A percentile compares a stretch with the other conserved stretches of the same genome.
phyloP scores from a whole-genome alignment of 2,113 vertebrate genomes.

The human region DNA sequence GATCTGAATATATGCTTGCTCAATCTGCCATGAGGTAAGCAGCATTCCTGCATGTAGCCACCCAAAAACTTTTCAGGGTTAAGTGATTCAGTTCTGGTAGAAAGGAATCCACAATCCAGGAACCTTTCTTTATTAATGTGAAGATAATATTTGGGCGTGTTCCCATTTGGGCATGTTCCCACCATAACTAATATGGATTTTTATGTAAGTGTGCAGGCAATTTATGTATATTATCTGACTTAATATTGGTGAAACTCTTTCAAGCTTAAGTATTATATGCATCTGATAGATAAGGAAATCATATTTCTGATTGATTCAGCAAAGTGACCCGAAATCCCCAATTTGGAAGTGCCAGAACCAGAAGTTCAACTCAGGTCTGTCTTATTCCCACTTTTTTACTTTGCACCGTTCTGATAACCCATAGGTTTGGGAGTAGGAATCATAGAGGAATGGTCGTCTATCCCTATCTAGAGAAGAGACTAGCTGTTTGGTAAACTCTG shows the following conservation, averaged over 20 bases:
- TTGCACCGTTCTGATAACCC: not conserved
- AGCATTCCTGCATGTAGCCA: not conserved
- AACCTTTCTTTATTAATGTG: not conserved
- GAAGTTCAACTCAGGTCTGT: not conserved
- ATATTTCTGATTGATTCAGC: not conserved
- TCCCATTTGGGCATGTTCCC: not conserved
- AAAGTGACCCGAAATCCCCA: not conserved
- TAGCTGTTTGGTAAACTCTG: not conserved
- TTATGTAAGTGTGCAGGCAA: not conserved
- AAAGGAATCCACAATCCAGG: not conserved
- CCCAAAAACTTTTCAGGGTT: not conserved
- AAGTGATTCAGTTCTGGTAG: not conserved
- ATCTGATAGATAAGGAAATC: not conserved
- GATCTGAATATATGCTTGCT: not conserved
- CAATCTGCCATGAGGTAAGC: not conserved
- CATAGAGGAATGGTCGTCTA: not conserved
- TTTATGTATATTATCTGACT: not conserved
- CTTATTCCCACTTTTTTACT: not conserved
- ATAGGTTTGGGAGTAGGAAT: not conserved
- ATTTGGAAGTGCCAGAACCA: not conserved
- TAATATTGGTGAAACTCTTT: not conserved
- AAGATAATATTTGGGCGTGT: not conserved
- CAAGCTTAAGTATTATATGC: not conserved
- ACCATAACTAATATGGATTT: not conserved
- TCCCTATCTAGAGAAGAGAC: not conserved